Percentiles rank a stretch among this genome's conserved stretches.
Evolutionary conservation across 1,140 invertebrate species (phyloP).

Genomic region (Drosophila mojavensis): DNA sequence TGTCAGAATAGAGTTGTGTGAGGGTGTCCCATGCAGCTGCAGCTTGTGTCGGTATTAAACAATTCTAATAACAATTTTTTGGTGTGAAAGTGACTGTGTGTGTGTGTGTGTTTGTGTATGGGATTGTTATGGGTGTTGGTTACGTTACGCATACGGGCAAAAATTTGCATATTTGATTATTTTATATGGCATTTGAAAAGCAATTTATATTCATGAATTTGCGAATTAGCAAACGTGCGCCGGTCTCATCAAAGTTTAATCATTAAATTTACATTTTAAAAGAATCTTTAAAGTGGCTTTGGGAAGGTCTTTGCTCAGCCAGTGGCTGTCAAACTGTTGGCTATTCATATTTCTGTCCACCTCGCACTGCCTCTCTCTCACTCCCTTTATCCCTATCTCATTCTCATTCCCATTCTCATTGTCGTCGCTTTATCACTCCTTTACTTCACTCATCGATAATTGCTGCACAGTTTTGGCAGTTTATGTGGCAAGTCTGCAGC

Average conservation of each 20-base stretch:
- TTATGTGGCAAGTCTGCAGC: slow-evolving; percentile 16
- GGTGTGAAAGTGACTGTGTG: slow-evolving; percentile 35
- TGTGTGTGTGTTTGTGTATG: slow-evolving; percentile 13
- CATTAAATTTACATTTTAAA: slow-evolving; percentile 13
- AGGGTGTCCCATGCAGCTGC: slow-evolving; percentile 24
- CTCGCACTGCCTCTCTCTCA: background rate
- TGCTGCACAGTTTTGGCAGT: slow-evolving; percentile 65
- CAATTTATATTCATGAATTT: slow-evolving; percentile 78
- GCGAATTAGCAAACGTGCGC: slow-evolving; percentile 52
- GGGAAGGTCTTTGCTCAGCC: background rate
- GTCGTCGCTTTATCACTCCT: background rate
- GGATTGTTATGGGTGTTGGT: background rate
- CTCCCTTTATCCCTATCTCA: background rate
- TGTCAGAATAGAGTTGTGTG: background rate
- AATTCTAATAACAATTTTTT: slow-evolving; percentile 56
- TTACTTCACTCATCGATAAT: slow-evolving; percentile 59
- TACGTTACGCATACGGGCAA: slow-evolving; percentile 14
- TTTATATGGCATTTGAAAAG: slow-evolving; percentile 63
- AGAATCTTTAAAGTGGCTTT: background rate
- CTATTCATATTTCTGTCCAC: too few relatives aligned
- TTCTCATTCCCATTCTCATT: background rate
- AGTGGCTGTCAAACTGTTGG: slow-evolving; percentile 2
- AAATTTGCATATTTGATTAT: slow-evolving; percentile 75
- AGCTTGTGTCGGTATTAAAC: slow-evolving; percentile 37
- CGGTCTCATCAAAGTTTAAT: slow-evolving; percentile 8